These are phyloP conservation scores for Todiramphus saurophagus DNA, from an alignment of 2,113 vertebrate genomes.

Conservation along the genomic window DNA sequence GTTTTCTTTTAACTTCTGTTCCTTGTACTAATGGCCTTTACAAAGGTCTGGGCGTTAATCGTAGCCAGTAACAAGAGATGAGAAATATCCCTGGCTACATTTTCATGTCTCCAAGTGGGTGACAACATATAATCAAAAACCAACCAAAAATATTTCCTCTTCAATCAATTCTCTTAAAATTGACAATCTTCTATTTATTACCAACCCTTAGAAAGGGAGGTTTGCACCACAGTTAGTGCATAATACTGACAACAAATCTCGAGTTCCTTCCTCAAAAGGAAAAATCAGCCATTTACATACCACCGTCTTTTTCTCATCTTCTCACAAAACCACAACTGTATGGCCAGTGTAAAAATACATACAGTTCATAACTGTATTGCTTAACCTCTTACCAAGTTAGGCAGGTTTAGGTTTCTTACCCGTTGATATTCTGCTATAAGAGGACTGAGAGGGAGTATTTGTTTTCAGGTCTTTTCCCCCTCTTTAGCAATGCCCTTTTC, in stretches of 20 bases:
- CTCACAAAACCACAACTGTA: neutral
- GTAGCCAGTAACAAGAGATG: neutral
- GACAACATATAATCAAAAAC: neutral
- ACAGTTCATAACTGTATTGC: neutral
- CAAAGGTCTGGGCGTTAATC: neutral
- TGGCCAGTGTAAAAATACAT: neutral
- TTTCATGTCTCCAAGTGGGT: neutral
- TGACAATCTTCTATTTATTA: neutral
- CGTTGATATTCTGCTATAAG: neutral
- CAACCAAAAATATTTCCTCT: neutral
- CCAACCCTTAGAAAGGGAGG: neutral
- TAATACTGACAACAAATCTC: neutral
- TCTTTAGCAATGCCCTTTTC: neutral
- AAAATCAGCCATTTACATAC: neutral
- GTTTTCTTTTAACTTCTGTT: conserved; percentile 38
- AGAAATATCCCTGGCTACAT: neutral
- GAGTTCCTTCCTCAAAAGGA: neutral
- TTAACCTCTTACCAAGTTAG: neutral
- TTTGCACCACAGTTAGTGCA: neutral
- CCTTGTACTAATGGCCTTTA: neutral
- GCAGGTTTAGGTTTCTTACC: neutral
- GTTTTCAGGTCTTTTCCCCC: neutral
- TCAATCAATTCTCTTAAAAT: neutral
- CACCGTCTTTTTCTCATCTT: neutral
- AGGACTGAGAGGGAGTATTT: neutral